Evolutionary conservation across 2,888 invertebrate species (phyloP), one percentile per base, ranked within the genome.

Genomic region (Lasioglossum oenotherae): DNA sequence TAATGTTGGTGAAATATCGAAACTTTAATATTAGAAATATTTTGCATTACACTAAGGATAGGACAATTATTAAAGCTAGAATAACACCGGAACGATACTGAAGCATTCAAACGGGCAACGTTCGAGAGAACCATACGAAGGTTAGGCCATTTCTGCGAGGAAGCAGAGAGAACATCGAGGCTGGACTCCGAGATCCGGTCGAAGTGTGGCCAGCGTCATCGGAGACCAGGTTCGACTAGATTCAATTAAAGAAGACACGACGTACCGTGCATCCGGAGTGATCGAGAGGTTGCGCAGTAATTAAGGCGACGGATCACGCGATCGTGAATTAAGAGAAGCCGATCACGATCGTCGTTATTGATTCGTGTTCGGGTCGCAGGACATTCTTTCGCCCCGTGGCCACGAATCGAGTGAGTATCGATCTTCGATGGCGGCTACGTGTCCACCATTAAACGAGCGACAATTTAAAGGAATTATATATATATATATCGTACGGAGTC

Each of bases 241-340:
- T 86, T 85, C 81, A 85, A 86, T 85, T 81, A 79, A 85, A 86
- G 85, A 80, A 79, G 85, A 86, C 79, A 79, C 81, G 81, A 74
- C 75, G 80, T 77, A 83, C 74, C 74, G 81, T 67, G 75, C 76
- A 78, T 81, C 85, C 72, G 19, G 75, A 23, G 73, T 69, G 78
- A 81, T 79, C 77, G 76, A 64, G 81, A 31, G 76, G 67, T 53
- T 74, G 80, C 71, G 16, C 44, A 19, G 76, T 81, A 86, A 86
- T 86, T 86, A 86, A 86, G 76, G 69, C 69, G 85, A 72, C 76
- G 60, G 81, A 86, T 86, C 86, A 85, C 86, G 86, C 85, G 86
- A 86, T 86, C 85, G 49, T 27, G 78, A 79, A 81, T 86, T 79
- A 81, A 86, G 79, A 71, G 81, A 41, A 19, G 53, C 71, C 77